These are phyloP conservation scores for Incurvaria masculella DNA, from an alignment of 2,888 invertebrate species.

Conservation along the genomic window DNA sequence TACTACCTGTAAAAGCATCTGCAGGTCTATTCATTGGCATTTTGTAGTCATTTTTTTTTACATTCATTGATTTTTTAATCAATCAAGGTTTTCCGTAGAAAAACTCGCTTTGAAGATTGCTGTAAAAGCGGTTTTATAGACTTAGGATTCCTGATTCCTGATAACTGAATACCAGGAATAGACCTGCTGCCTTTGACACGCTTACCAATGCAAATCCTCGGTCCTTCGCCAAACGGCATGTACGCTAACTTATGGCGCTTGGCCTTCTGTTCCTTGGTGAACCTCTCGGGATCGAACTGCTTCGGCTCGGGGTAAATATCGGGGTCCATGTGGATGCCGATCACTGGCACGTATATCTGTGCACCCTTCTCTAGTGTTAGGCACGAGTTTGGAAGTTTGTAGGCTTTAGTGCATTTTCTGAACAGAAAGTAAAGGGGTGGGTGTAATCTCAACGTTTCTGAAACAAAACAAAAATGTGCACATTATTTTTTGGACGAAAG, in stretches of 20 bases:
- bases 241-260: conserved; percentile 42
- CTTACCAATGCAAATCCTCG: conserved; percentile 54
- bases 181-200: no score
- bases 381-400: conserved; percentile 36
- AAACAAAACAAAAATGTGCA: conserved; percentile 12
- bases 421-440: conserved; percentile 52
- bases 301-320: conserved; percentile 55
- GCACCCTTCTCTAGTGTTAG: conserved; percentile 48
- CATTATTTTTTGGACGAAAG: background rate
- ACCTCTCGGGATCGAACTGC: conserved; percentile 55
- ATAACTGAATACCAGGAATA: no score
- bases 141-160: no score
- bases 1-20: no score
- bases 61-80: no score
- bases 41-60: no score
- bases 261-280: conserved; percentile 40
- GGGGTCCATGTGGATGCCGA: conserved; percentile 56
- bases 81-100: no score
- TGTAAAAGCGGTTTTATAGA: conserved; percentile 11
- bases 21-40: no score
- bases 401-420: conserved; percentile 48
- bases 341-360: conserved; percentile 51
- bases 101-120: no score
- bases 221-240: conserved; percentile 56
- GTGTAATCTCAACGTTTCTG: conserved; percentile 59